Evolutionary conservation across 2,113 vertebrate species (phyloP).

Genomic region (Kobus ellipsiprymnus): DNA sequence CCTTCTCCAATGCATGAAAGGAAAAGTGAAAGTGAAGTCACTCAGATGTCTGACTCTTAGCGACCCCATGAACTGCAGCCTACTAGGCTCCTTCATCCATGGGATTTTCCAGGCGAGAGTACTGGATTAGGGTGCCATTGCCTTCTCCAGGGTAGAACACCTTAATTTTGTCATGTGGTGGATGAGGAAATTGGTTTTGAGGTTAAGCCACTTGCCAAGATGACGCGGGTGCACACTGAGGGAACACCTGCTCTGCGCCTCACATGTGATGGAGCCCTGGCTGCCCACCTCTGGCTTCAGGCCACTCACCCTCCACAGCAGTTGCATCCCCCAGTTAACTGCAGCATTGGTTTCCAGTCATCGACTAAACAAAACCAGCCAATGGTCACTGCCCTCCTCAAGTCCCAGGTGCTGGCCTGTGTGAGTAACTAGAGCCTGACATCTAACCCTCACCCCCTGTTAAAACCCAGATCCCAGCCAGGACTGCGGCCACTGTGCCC

Average conservation of each 20-base stretch:
- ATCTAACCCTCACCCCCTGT: not conserved
- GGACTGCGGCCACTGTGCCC: not conserved
- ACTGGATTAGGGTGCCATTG: too few species aligned
- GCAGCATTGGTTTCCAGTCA: too few species aligned
- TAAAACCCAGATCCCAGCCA: not conserved
- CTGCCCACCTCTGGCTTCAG: not conserved
- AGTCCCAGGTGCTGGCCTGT: not conserved
- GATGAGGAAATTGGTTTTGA: not conserved
- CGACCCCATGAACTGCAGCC: too few species aligned
- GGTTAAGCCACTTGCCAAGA: too few species aligned
- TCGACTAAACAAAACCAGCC: not conserved
- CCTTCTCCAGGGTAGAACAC: too few species aligned
- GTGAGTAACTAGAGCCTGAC: not conserved
- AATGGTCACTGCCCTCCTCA: not conserved
- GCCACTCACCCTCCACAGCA: not conserved
- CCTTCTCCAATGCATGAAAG: too few species aligned
- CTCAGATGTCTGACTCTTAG: accelerated
- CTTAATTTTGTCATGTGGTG: not conserved
- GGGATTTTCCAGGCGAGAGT: too few species aligned
- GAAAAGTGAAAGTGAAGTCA: too few species aligned
- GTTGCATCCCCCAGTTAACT: not conserved
- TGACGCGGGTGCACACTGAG: accelerated
- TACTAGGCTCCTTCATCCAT: too few species aligned
- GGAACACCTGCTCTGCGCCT: not conserved
- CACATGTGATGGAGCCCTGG: accelerated